A percentile compares a stretch with the other conserved stretches of the same genome.
These are phyloP conservation scores for Spilosoma lubricipeda DNA, from an alignment of 2,888 invertebrate species.

Conservation along the genomic window DNA sequence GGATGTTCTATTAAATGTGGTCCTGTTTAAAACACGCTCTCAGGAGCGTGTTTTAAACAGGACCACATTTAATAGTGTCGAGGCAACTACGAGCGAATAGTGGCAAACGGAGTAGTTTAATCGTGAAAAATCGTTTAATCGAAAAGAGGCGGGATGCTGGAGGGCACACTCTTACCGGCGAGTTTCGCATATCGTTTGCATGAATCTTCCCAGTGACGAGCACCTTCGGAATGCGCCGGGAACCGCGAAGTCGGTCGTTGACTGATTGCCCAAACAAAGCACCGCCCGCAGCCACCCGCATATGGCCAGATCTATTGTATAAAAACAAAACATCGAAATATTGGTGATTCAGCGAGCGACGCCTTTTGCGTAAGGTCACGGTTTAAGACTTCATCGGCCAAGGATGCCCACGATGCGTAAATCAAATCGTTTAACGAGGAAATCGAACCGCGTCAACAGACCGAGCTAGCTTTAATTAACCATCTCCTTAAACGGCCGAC, in stretches of 20 bases:
- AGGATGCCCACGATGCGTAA: conserved; percentile 71
- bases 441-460: conserved; percentile 57
- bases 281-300: conserved; percentile 58
- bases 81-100: conserved; percentile 21
- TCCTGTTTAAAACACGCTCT: conserved; percentile 48
- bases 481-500: conserved; percentile 69
- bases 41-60: conserved; percentile 48
- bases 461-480: conserved; percentile 74
- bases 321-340: conserved; percentile 67
- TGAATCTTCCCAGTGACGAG: conserved; percentile 76
- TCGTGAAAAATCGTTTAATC: conserved; percentile 53
- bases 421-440: conserved; percentile 75
- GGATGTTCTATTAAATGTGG: conserved; percentile 33
- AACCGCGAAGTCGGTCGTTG: conserved; percentile 70
- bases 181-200: conserved; percentile 73
- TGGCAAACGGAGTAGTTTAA: conserved; percentile 41
- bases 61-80: conserved; percentile 34
- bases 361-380: conserved; percentile 77
- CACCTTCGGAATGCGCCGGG: conserved; percentile 67
- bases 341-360: conserved; percentile 70
- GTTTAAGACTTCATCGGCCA: conserved; percentile 64
- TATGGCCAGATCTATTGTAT: conserved; percentile 63
- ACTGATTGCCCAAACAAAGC: conserved; percentile 70
- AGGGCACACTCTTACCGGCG: conserved; percentile 64
- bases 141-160: conserved; percentile 47